phyloP scores from a whole-genome alignment of 2,797 vertebrate species.

The Valencia hispanica region DNA sequence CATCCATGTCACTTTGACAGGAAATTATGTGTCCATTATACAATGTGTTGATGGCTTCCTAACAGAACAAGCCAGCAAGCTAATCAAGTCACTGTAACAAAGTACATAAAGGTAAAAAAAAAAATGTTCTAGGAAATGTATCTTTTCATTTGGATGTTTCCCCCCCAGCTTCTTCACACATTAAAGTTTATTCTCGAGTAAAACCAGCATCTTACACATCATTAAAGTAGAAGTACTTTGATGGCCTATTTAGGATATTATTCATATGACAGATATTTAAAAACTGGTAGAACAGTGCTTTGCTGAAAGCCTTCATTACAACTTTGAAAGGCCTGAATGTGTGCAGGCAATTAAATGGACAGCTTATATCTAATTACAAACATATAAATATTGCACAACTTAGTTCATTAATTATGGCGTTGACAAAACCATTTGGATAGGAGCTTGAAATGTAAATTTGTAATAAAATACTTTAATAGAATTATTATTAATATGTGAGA shows the following conservation, averaged over 20 bases:
- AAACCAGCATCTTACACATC: background rate
- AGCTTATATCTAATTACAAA: constrained; percentile 14
- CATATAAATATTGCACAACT: constrained; percentile 2
- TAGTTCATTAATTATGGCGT: constrained; percentile 24
- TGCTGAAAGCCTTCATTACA: constrained; percentile 29
- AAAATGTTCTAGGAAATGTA: background rate
- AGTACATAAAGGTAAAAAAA: background rate
- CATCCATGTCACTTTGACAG: constrained; percentile 24
- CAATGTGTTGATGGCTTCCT: background rate
- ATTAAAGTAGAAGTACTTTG: background rate
- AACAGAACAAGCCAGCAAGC: background rate
- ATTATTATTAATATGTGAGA: constrained; percentile 32
- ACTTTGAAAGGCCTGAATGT: constrained; percentile 18
- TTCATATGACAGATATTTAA: background rate
- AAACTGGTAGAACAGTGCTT: background rate
- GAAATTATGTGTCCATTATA: constrained; percentile 18
- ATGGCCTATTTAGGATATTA: background rate
- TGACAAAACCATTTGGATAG: constrained; percentile 6
- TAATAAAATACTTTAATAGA: constrained; percentile 14
- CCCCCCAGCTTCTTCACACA: too few species aligned
- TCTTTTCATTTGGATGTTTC: background rate
- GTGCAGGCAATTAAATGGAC: constrained; percentile 19
- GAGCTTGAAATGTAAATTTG: constrained; percentile 15
- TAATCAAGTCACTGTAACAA: background rate
- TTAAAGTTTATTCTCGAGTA: background rate